Evolutionary conservation across 2,888 invertebrate genomes (phyloP), one percentile per base, ranked within the genome.

Genomic region (Platycheirus albimanus): DNA sequence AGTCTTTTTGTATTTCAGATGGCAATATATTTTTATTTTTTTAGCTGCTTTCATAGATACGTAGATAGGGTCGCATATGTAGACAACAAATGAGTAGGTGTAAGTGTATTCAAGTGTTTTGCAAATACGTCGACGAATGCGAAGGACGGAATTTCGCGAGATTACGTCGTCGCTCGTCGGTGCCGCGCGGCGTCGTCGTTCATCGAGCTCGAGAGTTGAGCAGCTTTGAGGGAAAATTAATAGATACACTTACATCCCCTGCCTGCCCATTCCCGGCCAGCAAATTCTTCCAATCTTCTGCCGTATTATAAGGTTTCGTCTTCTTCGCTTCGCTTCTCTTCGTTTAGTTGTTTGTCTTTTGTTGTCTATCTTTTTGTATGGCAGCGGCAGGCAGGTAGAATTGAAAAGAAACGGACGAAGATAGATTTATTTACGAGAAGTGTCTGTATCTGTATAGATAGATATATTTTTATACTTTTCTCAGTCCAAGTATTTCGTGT

Each of bases 101-200:
- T 52, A 56, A 56, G 43, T 64, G 49, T 41, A 61, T 56, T 79
- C 38, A 49, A 75, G 67, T 63, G 71, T 56, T 72, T 83, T 52
- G 77, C 72, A 83, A 77, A 72, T 54, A 72, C 81, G 63, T 69
- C 63, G 63, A 69, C 72, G 54, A 69, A 49, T 47, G 36, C 38
- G 78, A 83, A 83, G 83, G 83, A 78, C 83, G 78, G 78, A 77
- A 77, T 83, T 77, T 83, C 78, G 72, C 69, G 78, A 72, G 72
- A 78, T 77, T 83, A 81, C 76, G 81, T 77, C 63, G n/a, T n/a
- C n/a, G n/a, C n/a, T n/a, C n/a, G n/a, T n/a, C n/a, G n/a, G n/a
- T n/a, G n/a, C n/a, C n/a, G n/a, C n/a, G n/a, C n/a, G n/a, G n/a
- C n/a, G n/a, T n/a, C n/a, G n/a, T n/a, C n/a, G n/a, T n/a, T n/a